Conservation (phyloP, 2,888 invertebrate genomes). For the Tenthredo livida region DNA sequence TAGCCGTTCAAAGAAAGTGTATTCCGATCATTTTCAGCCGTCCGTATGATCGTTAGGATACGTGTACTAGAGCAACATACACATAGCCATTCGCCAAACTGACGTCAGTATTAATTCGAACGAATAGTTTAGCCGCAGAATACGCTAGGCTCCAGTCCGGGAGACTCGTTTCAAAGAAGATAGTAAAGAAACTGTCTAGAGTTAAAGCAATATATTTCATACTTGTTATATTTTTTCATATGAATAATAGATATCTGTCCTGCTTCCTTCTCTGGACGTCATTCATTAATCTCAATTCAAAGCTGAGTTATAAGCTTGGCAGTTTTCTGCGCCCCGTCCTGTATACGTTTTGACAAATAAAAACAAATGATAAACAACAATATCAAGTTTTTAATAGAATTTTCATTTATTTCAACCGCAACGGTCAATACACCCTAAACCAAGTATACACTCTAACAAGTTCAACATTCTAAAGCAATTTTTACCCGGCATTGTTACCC, state of each 20-base stretch:
- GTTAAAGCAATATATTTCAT: conserved; percentile 2
- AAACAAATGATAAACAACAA: not conserved
- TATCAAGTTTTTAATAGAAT: conserved; percentile 10
- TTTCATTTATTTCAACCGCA: not conserved
- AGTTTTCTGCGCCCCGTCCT: not conserved
- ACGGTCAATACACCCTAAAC: not conserved
- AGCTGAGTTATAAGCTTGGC: not conserved
- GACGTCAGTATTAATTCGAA: conserved; percentile 3
- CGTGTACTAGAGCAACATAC: not conserved
- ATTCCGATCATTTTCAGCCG: conserved; percentile 33
- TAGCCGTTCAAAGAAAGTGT: not conserved
- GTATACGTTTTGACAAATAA: not conserved
- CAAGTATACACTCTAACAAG: conserved; percentile 3
- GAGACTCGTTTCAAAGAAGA: not conserved
- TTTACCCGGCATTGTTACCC: conserved; percentile 12
- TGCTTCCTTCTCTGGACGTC: not conserved
- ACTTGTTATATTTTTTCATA: conserved; percentile 18
- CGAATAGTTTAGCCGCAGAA: not conserved
- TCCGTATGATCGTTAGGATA: conserved; percentile 37
- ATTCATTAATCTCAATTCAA: conserved; percentile 36
- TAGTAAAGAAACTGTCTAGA: conserved; percentile 12
- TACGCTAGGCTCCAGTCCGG: not conserved
- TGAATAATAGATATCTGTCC: conserved; percentile 44
- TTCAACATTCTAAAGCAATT: not conserved
- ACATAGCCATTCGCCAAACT: not conserved